phyloP scores from a whole-genome alignment of 2,888 invertebrate species.

The Drosophila niveifrons region DNA sequence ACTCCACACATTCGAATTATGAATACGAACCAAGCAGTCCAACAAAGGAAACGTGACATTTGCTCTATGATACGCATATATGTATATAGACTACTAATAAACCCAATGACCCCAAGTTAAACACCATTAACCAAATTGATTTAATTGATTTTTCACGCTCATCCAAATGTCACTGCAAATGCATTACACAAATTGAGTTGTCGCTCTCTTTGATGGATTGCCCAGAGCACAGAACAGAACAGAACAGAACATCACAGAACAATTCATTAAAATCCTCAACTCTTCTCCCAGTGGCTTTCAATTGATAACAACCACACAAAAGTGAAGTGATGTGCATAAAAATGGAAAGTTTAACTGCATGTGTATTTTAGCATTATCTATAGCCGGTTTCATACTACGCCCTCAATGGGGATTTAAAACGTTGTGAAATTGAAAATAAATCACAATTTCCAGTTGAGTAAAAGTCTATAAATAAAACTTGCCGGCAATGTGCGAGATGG shows the following conservation, averaged over 20 bases:
- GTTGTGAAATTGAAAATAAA: conserved; percentile 13
- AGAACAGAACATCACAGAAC: not conserved
- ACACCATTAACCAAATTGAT: conserved; percentile 72
- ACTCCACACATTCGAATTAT: not conserved
- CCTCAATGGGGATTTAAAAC: not conserved
- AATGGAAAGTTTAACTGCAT: not conserved
- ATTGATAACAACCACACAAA: not conserved
- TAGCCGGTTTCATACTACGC: not conserved
- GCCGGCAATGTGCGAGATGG: not conserved
- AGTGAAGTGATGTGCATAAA: not conserved
- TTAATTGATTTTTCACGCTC: conserved; percentile 50
- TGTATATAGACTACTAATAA: not conserved
- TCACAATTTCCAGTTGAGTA: conserved; percentile 13
- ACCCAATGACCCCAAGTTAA: conserved; percentile 2
- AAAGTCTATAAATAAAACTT: conserved; percentile 13
- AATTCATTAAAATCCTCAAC: not conserved
- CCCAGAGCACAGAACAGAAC: not conserved
- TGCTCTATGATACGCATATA: not conserved
- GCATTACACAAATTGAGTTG: conserved; percentile 72
- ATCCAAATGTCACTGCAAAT: conserved; percentile 46
- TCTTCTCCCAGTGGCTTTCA: not conserved
- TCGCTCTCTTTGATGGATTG: conserved; percentile 22
- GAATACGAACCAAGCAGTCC: not conserved
- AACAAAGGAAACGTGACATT: not conserved
- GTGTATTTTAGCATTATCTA: not conserved